A percentile compares a stretch with the other conserved stretches of the same genome.
These are phyloP conservation scores for Macroglossus sobrinus DNA, from an alignment of 2,113 vertebrate genomes.

Conservation along the genomic window DNA sequence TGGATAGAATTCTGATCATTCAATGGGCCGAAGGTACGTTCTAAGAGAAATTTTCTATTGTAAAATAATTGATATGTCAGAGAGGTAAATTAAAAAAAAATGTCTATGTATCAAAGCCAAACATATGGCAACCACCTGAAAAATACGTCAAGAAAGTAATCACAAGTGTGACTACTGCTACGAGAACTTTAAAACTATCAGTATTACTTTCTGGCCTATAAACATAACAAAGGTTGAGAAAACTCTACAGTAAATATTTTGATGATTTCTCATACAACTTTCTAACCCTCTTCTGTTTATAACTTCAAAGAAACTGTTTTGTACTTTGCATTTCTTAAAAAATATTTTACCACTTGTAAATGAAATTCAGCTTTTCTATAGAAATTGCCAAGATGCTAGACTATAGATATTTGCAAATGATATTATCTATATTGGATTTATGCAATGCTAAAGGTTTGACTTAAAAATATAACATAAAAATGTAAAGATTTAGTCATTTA, in stretches of 20 bases:
- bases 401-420: neutral
- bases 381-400: constrained; percentile 44
- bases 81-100: constrained; percentile 76
- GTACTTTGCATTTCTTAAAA: constrained; percentile 49
- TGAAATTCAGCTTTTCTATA: constrained; percentile 63
- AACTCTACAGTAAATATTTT: constrained; percentile 75
- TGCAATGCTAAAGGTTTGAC: neutral
- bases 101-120: constrained; percentile 76
- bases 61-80: constrained; percentile 56
- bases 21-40: neutral
- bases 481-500: neutral
- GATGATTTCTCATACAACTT: constrained; percentile 74
- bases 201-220: constrained; percentile 78
- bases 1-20: constrained; percentile 67
- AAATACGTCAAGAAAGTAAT: constrained; percentile 70
- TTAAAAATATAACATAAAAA: neutral
- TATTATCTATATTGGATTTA: neutral
- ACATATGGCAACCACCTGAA: constrained; percentile 84
- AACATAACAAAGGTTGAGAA: constrained; percentile 75
- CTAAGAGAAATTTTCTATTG: constrained; percentile 59
- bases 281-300: constrained; percentile 74
- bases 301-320: constrained; percentile 74
- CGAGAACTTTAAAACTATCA: constrained; percentile 78
- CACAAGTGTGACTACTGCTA: constrained; percentile 72
- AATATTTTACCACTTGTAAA: constrained; percentile 66